A percentile compares a stretch with the other conserved stretches of the same genome.
Conservation (phyloP, 2,113 vertebrate species). For the Ciconia stormi region DNA sequence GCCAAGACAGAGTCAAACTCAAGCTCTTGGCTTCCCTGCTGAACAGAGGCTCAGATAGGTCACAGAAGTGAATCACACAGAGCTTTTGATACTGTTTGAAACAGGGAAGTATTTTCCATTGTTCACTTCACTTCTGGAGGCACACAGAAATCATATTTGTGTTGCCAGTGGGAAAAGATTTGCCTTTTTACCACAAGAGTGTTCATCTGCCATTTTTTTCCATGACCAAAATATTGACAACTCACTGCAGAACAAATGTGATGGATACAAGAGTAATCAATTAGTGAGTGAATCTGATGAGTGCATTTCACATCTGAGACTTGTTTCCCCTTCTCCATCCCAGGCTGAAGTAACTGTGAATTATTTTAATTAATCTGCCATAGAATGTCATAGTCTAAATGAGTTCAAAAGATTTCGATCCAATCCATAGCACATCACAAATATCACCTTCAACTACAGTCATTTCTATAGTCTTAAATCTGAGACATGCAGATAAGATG, state of each 20-base stretch:
- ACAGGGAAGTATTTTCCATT: neutral
- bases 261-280: conserved; percentile 33
- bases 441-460: conserved; percentile 43
- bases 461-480: conserved; percentile 60
- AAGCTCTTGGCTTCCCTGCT: neutral
- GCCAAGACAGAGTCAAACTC: neutral
- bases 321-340: neutral
- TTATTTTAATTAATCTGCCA: conserved; percentile 77
- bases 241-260: conserved; percentile 13
- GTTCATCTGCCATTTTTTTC: neutral
- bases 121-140: neutral
- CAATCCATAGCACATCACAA: conserved; percentile 59
- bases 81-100: neutral
- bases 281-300: conserved; percentile 20
- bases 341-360: conserved; percentile 58
- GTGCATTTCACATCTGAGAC: conserved; percentile 38
- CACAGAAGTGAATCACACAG: neutral
- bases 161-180: neutral
- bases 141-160: neutral
- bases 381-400: conserved; percentile 69
- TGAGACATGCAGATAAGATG: conserved; percentile 62
- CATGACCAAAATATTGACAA: conserved; percentile 12
- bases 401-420: conserved; percentile 71
- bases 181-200: neutral
- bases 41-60: neutral